A percentile compares a stretch with the other conserved stretches of the same genome.
Evolutionary conservation across 2,113 vertebrate genomes (phyloP).

Genomic region (Austrofundulus limnaeus): DNA sequence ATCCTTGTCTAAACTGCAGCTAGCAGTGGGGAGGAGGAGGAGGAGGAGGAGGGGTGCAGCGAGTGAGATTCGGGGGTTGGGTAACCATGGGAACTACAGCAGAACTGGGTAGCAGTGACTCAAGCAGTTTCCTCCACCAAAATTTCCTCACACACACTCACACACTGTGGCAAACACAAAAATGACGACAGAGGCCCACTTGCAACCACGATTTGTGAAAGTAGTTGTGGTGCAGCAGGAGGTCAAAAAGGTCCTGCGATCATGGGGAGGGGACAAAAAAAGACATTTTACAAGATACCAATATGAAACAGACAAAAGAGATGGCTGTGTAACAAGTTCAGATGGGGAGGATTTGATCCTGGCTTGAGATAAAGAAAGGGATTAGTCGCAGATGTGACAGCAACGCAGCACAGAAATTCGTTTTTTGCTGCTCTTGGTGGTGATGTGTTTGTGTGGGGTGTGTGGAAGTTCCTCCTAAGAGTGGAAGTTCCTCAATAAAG

Average conservation of each 20-base stretch:
- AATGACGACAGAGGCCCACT: neutral
- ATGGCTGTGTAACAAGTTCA: constrained; percentile 15
- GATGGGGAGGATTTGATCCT: constrained; percentile 47
- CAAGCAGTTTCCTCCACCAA: constrained; percentile 32
- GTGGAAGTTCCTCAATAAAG: constrained; percentile 17
- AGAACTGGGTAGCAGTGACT: constrained; percentile 57
- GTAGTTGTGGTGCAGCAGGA: neutral
- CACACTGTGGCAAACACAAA: neutral
- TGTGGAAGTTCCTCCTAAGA: constrained; percentile 10
- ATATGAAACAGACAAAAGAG: constrained; percentile 30
- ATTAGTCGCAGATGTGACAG: constrained; percentile 42
- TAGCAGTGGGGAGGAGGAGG: constrained; percentile 3
- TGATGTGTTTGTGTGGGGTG: too few relatives aligned
- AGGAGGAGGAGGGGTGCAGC: neutral
- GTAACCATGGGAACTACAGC: constrained; percentile 67
- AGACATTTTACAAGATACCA: constrained; percentile 11
- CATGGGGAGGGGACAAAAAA: neutral
- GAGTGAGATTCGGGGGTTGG: constrained; percentile 29
- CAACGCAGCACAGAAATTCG: constrained; percentile 28
- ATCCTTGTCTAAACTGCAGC: constrained; percentile 44
- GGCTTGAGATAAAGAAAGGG: constrained; percentile 33
- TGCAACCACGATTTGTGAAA: neutral
- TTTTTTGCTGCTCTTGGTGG: constrained; percentile 5
- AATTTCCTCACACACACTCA: neutral
- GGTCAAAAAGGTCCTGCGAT: neutral